Base-by-base conservation (phyloP, 2,113 vertebrate genomes). In the Panthera uncia region DNA sequence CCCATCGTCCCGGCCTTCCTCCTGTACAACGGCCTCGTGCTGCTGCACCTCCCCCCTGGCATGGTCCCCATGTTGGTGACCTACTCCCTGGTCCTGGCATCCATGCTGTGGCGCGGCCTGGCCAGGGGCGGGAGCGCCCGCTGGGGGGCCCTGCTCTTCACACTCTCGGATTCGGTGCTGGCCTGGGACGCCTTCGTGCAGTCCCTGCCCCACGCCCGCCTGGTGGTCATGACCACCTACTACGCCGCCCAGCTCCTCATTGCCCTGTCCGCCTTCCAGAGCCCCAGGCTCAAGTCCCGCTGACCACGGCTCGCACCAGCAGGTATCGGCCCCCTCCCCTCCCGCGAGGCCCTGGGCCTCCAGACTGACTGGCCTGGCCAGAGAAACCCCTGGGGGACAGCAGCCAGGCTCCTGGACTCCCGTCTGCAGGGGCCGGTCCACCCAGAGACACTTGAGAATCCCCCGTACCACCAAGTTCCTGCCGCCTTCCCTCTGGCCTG, bases 231-330 rank as follows among this genome's bases (percentile, higher is more conserved):
- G 99, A 92, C 85, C 38, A 99, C 99, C 2, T 99, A 99, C 96
- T 99, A 99, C 57, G 69, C 98, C 0, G 99, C 99, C 1, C 99
- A 99, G 98, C 33, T 98, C 31, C 98, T 99, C 16, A 99, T 99
- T 0, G 95, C 99, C 0, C 71, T 97, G 87, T 96, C 97, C 0
- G 90, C 31, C 19, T 36, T 88, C 50, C 16, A 14, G 41, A 41
- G 27, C 79, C 31, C 18, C 0, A 33, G 27, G 21, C 65, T 14
- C 83, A 90, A 91, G 79, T 31, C 79, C 1, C 5, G 27, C 74
- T 98, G 87, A 98, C 18, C 0, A 0, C 4, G 4, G 12, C 25
- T 48, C 29, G 27, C 3, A 3, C 1, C 0, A 61, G 23, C 13
- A 0, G 1, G 7, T 0, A 0, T 25, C 71, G 0, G 0, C 19